A percentile compares a stretch with the other conserved stretches of the same genome.
Conservation (phyloP, 1,140 invertebrate genomes). For the Chlorops oryzae region DNA sequence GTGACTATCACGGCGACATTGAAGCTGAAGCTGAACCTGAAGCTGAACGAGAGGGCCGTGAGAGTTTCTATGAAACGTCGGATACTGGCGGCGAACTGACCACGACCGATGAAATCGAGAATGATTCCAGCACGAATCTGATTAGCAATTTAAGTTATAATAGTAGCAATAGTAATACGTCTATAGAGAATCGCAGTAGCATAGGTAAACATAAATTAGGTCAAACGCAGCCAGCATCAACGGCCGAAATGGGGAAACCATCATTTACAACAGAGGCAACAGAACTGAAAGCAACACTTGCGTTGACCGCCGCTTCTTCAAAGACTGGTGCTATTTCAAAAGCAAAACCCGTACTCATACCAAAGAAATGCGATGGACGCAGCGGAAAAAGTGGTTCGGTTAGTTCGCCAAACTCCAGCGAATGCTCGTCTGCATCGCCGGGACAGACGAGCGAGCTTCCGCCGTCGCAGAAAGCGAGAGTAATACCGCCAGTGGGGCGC, state of each 20-base stretch:
- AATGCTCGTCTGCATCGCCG: constrained; percentile 36
- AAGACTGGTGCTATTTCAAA: constrained; percentile 38
- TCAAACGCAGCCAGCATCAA: too few species aligned
- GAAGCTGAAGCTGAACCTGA: constrained; percentile 36
- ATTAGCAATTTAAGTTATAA: constrained; percentile 47
- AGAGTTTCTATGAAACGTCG: constrained; percentile 43
- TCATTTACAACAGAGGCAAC: not conserved
- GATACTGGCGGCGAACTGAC: constrained; percentile 42
- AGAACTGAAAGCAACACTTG: not conserved
- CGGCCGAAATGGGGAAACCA: not conserved
- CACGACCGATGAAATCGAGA: constrained; percentile 40
- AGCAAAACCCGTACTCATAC: constrained; percentile 36
- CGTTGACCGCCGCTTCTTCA: constrained; percentile 13
- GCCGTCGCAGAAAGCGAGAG: constrained; percentile 1
- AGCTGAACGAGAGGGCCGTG: constrained; percentile 31
- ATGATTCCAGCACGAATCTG: constrained; percentile 41
- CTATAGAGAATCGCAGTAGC: constrained; percentile 20
- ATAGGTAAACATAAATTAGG: constrained; percentile 15
- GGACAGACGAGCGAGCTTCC: too few species aligned
- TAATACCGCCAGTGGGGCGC: constrained; percentile 34
- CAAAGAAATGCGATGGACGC: constrained; percentile 22
- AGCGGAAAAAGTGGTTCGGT: constrained; percentile 31
- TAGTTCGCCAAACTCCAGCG: constrained; percentile 43
- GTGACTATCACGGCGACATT: constrained; percentile 37
- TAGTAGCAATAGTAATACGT: constrained; percentile 43